These are phyloP conservation scores for Oasisia sp. DNA, from an alignment of 2,888 invertebrate species.

Conservation along the genomic window DNA sequence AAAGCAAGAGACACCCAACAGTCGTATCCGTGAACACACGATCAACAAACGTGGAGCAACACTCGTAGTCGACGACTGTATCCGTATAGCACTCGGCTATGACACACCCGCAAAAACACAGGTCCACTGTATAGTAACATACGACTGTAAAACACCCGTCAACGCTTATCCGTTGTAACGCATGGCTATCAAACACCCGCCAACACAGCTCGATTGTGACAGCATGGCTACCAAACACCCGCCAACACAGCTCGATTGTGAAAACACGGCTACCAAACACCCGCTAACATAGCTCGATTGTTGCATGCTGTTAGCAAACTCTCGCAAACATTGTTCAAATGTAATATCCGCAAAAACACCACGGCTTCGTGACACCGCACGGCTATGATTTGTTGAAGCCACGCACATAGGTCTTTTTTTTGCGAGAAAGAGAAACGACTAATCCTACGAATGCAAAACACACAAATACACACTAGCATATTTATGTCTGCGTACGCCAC, in stretches of 20 bases:
- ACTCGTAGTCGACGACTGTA: not conserved
- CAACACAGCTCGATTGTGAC: not conserved
- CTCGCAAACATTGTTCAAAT: not conserved
- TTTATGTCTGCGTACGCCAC: not conserved
- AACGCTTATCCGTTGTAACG: not conserved
- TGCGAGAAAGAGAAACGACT: not conserved
- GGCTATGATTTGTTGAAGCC: not conserved
- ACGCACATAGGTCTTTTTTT: not conserved
- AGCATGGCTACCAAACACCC: not conserved
- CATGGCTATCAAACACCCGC: not conserved
- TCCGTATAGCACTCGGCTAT: not conserved
- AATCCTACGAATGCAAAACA: not conserved
- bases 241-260: not conserved
- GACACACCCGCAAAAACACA: not conserved
- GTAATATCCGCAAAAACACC: not conserved
- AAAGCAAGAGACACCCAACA: not conserved
- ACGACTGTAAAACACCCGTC: not conserved
- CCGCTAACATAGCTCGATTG: not conserved
- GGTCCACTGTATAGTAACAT: not conserved
- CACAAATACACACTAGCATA: not conserved
- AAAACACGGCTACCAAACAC: not conserved
- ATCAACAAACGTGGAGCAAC: not conserved
- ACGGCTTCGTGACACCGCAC: not conserved
- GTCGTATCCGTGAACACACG: not conserved
- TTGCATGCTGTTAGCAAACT: not conserved